Evolutionary conservation across 35 echinoderm and acorn worm species (phyloP).

Genomic region (Stichopus chloronotus): DNA sequence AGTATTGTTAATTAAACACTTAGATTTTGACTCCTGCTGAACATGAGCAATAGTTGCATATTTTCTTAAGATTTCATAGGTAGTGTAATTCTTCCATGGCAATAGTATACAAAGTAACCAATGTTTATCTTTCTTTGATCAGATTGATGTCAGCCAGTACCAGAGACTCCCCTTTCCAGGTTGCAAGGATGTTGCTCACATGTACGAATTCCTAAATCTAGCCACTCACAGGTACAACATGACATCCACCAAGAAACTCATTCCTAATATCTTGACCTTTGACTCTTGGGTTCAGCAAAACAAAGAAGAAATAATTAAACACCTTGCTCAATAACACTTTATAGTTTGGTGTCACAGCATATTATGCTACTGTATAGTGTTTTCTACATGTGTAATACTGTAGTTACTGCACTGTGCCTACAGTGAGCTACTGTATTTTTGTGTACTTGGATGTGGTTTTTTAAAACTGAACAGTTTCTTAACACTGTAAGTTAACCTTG

Average conservation of each 20-base stretch:
- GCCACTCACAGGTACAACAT: constrained; percentile 69
- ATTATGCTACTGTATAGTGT: not conserved
- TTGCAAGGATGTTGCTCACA: constrained; percentile 69
- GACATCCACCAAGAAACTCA: constrained; percentile 71
- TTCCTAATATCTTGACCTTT: constrained; percentile 69
- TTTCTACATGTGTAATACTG: too few relatives aligned
- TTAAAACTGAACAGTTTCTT: too few relatives aligned
- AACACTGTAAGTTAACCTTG: too few relatives aligned
- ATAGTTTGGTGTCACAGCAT: not conserved
- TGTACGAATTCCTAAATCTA: constrained; percentile 75
- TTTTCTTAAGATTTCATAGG: too few relatives aligned
- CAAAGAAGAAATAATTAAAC: constrained; percentile 57
- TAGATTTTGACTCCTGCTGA: too few relatives aligned
- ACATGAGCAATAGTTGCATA: too few relatives aligned
- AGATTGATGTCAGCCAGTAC: constrained; percentile 48
- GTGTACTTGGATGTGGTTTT: too few relatives aligned
- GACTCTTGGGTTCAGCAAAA: constrained; percentile 72
- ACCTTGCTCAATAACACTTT: not conserved
- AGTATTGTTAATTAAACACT: too few relatives aligned
- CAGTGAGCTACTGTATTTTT: too few relatives aligned
- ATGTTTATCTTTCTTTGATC: not conserved
- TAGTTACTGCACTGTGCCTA: too few relatives aligned
- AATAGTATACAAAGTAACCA: too few relatives aligned
- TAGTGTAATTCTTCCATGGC: too few relatives aligned
- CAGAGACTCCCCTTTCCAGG: constrained; percentile 41